Evolutionary conservation across 2,888 invertebrate species (phyloP).

Genomic region (Aphodius sticticus): DNA sequence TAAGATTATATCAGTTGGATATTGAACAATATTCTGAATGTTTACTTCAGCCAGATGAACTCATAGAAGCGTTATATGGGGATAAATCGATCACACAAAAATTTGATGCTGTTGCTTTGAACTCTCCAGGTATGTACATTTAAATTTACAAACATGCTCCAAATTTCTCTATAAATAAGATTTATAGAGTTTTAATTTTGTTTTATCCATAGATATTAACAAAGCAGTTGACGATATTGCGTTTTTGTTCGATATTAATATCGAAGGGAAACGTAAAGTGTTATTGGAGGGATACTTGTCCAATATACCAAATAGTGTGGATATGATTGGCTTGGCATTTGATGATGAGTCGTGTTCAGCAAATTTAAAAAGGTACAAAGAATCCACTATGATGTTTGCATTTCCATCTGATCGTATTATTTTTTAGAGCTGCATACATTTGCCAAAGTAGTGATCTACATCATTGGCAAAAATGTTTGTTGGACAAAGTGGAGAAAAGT

Average conservation of each 20-base stretch:
- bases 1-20: conserved; percentile 59
- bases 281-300: conserved; percentile 58
- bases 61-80: conserved; percentile 61
- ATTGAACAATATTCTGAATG: conserved; percentile 59
- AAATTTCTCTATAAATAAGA: neutral
- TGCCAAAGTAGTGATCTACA: conserved; percentile 42
- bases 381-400: neutral
- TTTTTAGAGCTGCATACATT: conserved; percentile 44
- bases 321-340: neutral
- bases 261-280: conserved; percentile 54
- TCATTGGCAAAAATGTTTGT: conserved; percentile 42
- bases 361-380: conserved; percentile 47
- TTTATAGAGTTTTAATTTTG: neutral
- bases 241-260: conserved; percentile 57
- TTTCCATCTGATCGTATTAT: too few species aligned
- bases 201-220: conserved; percentile 59
- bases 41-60: conserved; percentile 56
- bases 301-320: conserved; percentile 28
- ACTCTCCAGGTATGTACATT: conserved; percentile 51
- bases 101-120: conserved; percentile 49
- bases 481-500: conserved; percentile 33
- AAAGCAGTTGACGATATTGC: conserved; percentile 60
- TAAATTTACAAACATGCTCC: neutral
- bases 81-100: conserved; percentile 61
- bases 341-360: conserved; percentile 33